Conservation (phyloP, 2,797 vertebrate species). For the Poecilia velifera region DNA sequence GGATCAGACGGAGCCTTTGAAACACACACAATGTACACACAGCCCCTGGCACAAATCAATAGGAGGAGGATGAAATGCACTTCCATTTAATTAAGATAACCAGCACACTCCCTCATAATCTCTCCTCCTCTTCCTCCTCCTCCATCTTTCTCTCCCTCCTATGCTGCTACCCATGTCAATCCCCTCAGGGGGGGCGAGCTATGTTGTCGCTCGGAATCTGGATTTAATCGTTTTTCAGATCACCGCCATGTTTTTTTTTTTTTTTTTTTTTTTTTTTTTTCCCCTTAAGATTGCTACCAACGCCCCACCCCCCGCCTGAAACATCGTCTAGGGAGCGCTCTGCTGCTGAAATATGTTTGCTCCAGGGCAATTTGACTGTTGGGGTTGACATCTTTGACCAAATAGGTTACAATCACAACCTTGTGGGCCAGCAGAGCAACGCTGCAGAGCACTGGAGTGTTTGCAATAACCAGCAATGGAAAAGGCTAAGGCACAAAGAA, state of each 20-base stretch:
- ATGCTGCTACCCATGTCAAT: slow-evolving; percentile 44
- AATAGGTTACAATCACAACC: slow-evolving; percentile 38
- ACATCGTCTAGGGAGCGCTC: slow-evolving; percentile 60
- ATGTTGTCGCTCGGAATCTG: slow-evolving; percentile 70
- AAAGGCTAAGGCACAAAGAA: neutral
- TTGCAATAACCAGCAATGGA: slow-evolving; percentile 5
- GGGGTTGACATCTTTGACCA: slow-evolving; percentile 51
- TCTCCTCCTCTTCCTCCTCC: slow-evolving; percentile 45
- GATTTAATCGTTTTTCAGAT: slow-evolving; percentile 74
- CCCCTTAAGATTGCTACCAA: slow-evolving; percentile 59
- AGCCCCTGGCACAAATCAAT: slow-evolving; percentile 69
- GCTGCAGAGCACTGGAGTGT: slow-evolving; percentile 1
- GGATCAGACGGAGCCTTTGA: slow-evolving; percentile 47
- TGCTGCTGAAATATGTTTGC: slow-evolving; percentile 57
- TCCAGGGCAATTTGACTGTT: slow-evolving; percentile 48
- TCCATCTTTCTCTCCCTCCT: slow-evolving; percentile 44
- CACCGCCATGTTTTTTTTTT: slow-evolving; percentile 62
- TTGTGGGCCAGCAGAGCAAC: slow-evolving; percentile 17
- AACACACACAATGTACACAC: slow-evolving; percentile 52
- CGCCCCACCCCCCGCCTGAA: slow-evolving; percentile 47
- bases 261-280: slow-evolving; percentile 44
- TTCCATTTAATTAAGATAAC: slow-evolving; percentile 82
- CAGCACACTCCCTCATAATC: slow-evolving; percentile 66
- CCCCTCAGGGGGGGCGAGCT: slow-evolving; percentile 48
- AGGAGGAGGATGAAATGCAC: slow-evolving; percentile 70